Evolutionary conservation across 2,797 vertebrate species (phyloP), one percentile per base, ranked within the genome.

Genomic region (Trachops cirrhosus): DNA sequence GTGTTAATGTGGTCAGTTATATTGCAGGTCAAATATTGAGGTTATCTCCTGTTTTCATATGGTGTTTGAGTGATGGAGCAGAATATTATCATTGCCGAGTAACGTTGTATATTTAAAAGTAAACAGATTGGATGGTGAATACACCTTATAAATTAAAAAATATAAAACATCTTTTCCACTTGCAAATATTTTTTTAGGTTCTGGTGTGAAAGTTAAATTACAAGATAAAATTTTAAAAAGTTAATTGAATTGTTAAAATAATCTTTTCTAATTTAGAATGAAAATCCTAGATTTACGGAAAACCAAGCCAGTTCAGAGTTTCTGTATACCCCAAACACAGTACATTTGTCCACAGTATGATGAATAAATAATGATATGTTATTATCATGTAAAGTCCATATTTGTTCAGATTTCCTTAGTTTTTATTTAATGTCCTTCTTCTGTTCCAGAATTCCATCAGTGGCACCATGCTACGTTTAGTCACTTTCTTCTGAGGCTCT

Each of bases 171-270:
- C 91, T 87, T 95, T 90, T 95, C 84, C 93, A 87, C 89, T 90
- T 94, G 91, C 82, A 97, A 84, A 93, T 86, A 83, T 89, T 97
- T 97, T 83, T 87, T 39, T 59, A 94, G 50, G 64, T 97, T 97
- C 95, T 97, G 95, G 79, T 96, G 70, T 94, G 87, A 93, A 94
- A 96, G 92, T 96, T 97, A 94, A 96, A 97, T 97, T 97, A 96
- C 86, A 98, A 95, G 93, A 84, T 96, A 86, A 83, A 96, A n/a
- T n/a, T 70, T 34, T 59, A 9, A 4, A 57, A 71, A 54, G 52
- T 9, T 18, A n/a, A 80, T 29, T 80, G 48, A 74, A 34, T 75
- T 64, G 39, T 41, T 21, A 75, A 86, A 44, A 87, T 48, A 74
- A 48, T 64, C 6, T 57, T 87, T 87, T 95, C 37, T 82, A 48